Evolutionary conservation across 2,888 invertebrate species (phyloP), one percentile per base, ranked within the genome.

Genomic region (Cryptocephalus moraei): DNA sequence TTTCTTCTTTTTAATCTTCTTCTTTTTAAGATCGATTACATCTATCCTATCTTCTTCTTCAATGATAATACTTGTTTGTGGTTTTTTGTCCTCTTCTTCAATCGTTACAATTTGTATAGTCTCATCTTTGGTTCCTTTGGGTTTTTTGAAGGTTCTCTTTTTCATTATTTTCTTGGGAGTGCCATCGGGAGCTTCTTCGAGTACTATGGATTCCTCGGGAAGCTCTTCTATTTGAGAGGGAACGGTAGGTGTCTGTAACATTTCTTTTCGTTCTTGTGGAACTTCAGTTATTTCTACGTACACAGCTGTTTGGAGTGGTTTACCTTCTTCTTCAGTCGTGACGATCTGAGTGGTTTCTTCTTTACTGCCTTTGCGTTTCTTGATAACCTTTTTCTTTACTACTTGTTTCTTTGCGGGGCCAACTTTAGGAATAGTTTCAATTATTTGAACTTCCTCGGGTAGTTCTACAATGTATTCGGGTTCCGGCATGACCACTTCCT

Each of bases 61-160:
- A 45, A 66, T 66, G 39, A 70, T 59, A 53, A 73, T 67, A 12
- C 70, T 56, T 44, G 69, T 63, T 59, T 72, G 59, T 55, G 75
- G 65, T 62, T 69, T 57, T 59, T 68, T 71, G 41, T 73, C 72
- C 50, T 72, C 71, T 55, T 73, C 73, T 55, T 73, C 71, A 36
- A 70, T 62, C 1, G 65, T 69, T n/a, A 66, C 62, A 56, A 74
- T 73, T 69, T 75, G 70, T 57, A 74, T 74, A 58, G 52, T 56
- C 62, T 65, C 65, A 44, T 72, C 54, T 48, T 63, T 62, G 45
- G 53, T 52, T 10, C 60, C 64, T 49, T 56, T 59, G 22, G 61
- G 63, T 53, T 66, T 64, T 46, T 62, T 62, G 39, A 61, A 59
- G 32, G 56, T 52, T 46, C 62, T 50, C 49, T 60, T 62, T 53